Evolutionary conservation across 2,888 invertebrate species (phyloP).

Genomic region (Itoplectis maculator): DNA sequence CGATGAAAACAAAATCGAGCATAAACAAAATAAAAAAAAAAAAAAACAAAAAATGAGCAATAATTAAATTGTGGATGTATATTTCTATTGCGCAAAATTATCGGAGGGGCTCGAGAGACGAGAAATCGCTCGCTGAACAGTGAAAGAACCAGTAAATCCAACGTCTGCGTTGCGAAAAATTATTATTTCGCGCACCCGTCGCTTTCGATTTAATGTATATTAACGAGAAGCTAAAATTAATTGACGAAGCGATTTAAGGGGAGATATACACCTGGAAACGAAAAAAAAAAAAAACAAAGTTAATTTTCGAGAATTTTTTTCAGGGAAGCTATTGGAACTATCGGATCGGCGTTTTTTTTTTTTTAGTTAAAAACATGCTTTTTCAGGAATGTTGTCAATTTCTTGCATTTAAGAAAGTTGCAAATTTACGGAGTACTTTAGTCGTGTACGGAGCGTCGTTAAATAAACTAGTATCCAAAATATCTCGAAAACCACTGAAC

Average conservation of each 20-base stretch:
- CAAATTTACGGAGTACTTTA: too few species aligned
- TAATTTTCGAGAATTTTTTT: too few species aligned
- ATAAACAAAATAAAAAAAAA: slow-evolving; percentile 39
- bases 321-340: too few species aligned
- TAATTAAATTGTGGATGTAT: slow-evolving; percentile 52
- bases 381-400: too few species aligned
- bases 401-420: too few species aligned
- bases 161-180: neutral
- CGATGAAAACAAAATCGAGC: slow-evolving; percentile 36
- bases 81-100: slow-evolving; percentile 37
- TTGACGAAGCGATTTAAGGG: slow-evolving; percentile 44
- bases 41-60: slow-evolving; percentile 43
- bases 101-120: neutral
- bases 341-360: too few species aligned
- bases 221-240: slow-evolving; percentile 31
- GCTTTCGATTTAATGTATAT: slow-evolving; percentile 27
- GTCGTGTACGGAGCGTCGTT: too few species aligned
- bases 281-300: too few species aligned
- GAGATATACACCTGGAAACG: too few species aligned
- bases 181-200: slow-evolving; percentile 14
- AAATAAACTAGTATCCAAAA: too few species aligned
- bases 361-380: too few species aligned
- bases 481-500: too few species aligned
- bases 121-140: neutral
- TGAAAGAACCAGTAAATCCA: neutral